Percentiles rank a stretch among this genome's conserved stretches.
Conservation (phyloP, 2,888 invertebrate genomes). For the Xanthorhoe designata region DNA sequence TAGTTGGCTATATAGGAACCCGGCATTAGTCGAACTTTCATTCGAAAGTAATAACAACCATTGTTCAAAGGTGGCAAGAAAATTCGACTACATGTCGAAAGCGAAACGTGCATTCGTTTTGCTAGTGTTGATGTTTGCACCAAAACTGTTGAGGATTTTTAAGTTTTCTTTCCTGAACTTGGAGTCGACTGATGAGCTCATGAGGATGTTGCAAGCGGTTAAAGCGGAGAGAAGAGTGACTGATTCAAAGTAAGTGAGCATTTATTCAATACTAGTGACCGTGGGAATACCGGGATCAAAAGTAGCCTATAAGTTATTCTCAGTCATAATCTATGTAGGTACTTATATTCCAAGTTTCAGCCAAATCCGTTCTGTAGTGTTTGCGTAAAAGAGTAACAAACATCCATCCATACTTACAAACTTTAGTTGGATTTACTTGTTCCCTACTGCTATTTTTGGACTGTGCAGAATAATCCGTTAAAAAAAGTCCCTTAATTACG, state of each 20-base stretch:
- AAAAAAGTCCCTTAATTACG: too few species aligned
- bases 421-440: not conserved
- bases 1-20: too few species aligned
- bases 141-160: conserved; percentile 60
- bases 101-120: conserved; percentile 65
- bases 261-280: not conserved
- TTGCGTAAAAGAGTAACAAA: too few species aligned
- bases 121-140: conserved; percentile 66
- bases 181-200: conserved; percentile 63
- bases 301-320: too few species aligned
- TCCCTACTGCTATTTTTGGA: not conserved
- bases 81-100: conserved; percentile 69
- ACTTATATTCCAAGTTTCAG: too few species aligned
- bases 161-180: conserved; percentile 72
- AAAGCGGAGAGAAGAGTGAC: conserved; percentile 69
- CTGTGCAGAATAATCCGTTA: too few species aligned
- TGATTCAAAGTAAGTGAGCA: conserved; percentile 62
- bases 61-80: conserved; percentile 80
- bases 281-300: too few species aligned
- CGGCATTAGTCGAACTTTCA: too few species aligned
- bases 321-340: too few species aligned
- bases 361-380: too few species aligned
- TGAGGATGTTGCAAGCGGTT: conserved; percentile 68
- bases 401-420: too few species aligned
- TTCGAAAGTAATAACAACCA: too few species aligned